Conservation (phyloP, 1,140 invertebrate genomes). For the Ylistrum balloti region DNA sequence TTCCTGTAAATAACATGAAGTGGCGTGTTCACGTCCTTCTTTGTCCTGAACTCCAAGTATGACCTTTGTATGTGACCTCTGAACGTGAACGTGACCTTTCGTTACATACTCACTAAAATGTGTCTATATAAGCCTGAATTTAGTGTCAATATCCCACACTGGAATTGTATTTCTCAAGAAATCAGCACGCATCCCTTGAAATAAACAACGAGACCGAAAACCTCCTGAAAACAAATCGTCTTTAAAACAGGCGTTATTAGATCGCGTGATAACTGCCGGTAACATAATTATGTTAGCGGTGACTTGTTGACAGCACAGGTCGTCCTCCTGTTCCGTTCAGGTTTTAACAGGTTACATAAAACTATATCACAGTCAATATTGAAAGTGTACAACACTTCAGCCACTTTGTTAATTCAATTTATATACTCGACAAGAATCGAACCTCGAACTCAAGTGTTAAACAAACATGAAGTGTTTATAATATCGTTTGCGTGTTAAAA, state of each 20-base stretch:
- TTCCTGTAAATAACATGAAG: background rate
- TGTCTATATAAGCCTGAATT: too few relatives aligned
- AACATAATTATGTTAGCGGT: too few relatives aligned
- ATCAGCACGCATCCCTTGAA: background rate
- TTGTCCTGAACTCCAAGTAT: background rate
- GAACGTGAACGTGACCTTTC: background rate
- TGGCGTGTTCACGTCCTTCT: background rate
- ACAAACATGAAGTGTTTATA: background rate
- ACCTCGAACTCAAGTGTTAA: background rate
- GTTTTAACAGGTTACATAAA: background rate
- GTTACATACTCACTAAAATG: background rate
- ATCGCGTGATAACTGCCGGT: too few relatives aligned
- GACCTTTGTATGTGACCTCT: background rate
- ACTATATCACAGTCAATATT: conserved; percentile 25
- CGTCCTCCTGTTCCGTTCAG: too few relatives aligned
- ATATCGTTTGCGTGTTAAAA: background rate
- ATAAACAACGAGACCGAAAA: too few relatives aligned
- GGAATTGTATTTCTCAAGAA: background rate
- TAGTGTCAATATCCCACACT: background rate
- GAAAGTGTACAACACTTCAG: background rate
- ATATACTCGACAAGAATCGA: background rate
- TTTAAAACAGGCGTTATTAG: too few relatives aligned
- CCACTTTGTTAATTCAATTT: background rate
- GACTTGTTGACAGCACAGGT: too few relatives aligned
- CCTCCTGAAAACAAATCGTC: too few relatives aligned